phyloP scores from a whole-genome alignment of 2,113 vertebrate genomes.

The Orientallactaga bullata region DNA sequence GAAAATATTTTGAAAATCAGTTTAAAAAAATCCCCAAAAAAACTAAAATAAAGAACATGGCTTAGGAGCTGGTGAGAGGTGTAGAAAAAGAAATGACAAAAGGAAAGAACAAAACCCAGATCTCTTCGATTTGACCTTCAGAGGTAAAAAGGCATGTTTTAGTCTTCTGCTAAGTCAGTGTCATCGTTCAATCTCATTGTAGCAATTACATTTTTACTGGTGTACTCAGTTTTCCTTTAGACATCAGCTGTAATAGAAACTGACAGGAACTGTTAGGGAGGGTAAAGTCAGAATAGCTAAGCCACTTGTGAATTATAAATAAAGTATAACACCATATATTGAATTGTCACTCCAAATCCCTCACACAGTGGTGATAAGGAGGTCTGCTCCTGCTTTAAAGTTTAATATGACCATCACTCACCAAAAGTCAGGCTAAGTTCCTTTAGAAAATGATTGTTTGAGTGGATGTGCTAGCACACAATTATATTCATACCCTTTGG shows the following conservation, averaged over 20 bases:
- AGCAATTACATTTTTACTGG: conserved; percentile 54
- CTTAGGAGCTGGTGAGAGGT: background rate
- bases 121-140: conserved; percentile 51
- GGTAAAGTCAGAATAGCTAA: conserved; percentile 79
- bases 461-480: conserved; percentile 51
- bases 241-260: conserved; percentile 68
- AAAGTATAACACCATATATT: conserved; percentile 80
- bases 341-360: conserved; percentile 81
- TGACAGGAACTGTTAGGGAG: conserved; percentile 55
- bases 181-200: conserved; percentile 33
- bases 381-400: conserved; percentile 64
- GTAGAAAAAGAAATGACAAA: background rate
- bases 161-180: conserved; percentile 3
- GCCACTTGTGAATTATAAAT: conserved; percentile 85
- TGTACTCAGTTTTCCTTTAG: conserved; percentile 32
- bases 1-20: background rate
- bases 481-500: background rate
- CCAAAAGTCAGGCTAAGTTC: conserved; percentile 16
- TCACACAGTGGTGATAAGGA: conserved; percentile 71
- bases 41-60: background rate
- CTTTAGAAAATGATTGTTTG: conserved; percentile 31
- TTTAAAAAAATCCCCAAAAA: background rate
- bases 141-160: background rate
- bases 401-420: conserved; percentile 69
- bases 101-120: background rate